These are phyloP conservation scores for Hyperoplus immaculatus DNA, from an alignment of 2,797 vertebrate species.

Conservation along the genomic window DNA sequence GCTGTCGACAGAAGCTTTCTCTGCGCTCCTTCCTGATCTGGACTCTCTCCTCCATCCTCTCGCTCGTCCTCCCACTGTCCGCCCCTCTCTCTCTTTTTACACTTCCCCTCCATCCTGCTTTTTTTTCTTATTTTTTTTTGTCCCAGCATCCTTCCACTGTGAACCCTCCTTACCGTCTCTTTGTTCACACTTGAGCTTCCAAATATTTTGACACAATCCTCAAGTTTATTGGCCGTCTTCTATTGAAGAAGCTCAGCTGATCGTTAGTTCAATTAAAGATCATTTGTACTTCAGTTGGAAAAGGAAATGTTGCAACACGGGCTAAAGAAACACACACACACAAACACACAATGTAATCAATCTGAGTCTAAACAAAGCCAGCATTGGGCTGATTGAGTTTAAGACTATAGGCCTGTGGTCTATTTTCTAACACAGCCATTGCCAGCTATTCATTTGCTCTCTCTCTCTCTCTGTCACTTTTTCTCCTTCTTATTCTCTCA, in stretches of 20 bases:
- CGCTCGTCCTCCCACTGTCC: slow-evolving; percentile 9
- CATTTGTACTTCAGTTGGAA: neutral
- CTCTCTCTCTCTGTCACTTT: neutral
- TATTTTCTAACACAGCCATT: slow-evolving; percentile 53
- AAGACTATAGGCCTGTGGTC: slow-evolving; percentile 21
- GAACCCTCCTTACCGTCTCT: neutral
- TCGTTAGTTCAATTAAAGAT: slow-evolving; percentile 2
- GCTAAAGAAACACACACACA: slow-evolving; percentile 17
- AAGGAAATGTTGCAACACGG: slow-evolving; percentile 10
- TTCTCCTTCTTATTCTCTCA: slow-evolving; percentile 11
- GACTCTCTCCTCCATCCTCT: slow-evolving; percentile 58
- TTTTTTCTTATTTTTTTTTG: slow-evolving; percentile 6
- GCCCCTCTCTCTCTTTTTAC: slow-evolving; percentile 20
- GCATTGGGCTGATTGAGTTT: slow-evolving; percentile 10
- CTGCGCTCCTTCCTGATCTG: slow-evolving; percentile 71
- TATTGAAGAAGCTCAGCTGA: neutral
- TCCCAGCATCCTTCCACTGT: neutral
- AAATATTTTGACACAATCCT: neutral
- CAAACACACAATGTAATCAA: slow-evolving; percentile 10
- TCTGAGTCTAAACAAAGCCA: slow-evolving; percentile 27
- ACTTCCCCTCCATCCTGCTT: slow-evolving; percentile 28
- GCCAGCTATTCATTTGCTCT: slow-evolving; percentile 22
- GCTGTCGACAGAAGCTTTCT: slow-evolving; percentile 80
- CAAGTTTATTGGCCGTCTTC: neutral
- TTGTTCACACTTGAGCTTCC: slow-evolving; percentile 1